Conservation (phyloP, 2,888 invertebrate species). For the Falcaria lacertinaria region DNA sequence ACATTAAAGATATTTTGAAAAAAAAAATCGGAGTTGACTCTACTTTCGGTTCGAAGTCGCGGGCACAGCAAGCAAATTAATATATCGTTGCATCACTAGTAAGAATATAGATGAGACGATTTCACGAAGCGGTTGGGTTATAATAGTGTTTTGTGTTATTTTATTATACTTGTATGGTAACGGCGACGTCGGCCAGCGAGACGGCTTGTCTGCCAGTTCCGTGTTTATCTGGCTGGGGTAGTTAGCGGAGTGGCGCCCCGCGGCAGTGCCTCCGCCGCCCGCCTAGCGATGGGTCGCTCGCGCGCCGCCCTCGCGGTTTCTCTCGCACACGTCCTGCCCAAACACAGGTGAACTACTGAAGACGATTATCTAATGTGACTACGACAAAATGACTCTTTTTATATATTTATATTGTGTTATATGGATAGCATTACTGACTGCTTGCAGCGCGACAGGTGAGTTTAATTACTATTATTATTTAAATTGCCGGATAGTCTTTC, state of each 20-base stretch:
- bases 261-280: constrained; percentile 61
- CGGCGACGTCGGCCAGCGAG: constrained; percentile 67
- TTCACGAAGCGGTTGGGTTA: constrained; percentile 42
- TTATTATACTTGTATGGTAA: constrained; percentile 62
- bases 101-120: constrained; percentile 11
- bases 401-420: constrained; percentile 74
- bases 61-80: too few species aligned
- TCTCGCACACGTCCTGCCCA: constrained; percentile 43
- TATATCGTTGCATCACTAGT: too few species aligned
- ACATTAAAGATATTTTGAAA: too few species aligned
- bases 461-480: constrained; percentile 62
- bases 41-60: too few species aligned
- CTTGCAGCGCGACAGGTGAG: constrained; percentile 70
- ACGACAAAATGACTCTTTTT: constrained; percentile 72
- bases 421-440: constrained; percentile 63
- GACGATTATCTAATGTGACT: constrained; percentile 43
- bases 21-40: too few species aligned
- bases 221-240: constrained; percentile 74
- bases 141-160: constrained; percentile 68
- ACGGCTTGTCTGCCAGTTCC: constrained; percentile 76
- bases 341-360: constrained; percentile 55
- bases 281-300: constrained; percentile 68
- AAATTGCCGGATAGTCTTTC: constrained; percentile 45
- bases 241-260: constrained; percentile 59
- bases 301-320: constrained; percentile 38